Conservation (phyloP, 1,140 invertebrate species). For the Drosophila tropicalis region DNA sequence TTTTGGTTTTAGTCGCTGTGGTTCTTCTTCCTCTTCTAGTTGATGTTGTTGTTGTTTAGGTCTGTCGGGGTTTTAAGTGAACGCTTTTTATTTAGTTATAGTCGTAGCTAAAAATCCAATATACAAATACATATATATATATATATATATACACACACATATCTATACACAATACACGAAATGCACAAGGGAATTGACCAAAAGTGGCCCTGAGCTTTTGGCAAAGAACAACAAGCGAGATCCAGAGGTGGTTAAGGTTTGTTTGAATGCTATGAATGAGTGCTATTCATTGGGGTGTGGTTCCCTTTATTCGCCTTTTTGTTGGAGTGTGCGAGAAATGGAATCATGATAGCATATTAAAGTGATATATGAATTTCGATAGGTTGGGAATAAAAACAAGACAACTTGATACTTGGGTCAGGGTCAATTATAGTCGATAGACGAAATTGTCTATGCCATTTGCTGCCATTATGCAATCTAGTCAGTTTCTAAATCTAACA, state of each 20-base stretch:
- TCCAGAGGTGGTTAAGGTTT: slow-evolving; percentile 13
- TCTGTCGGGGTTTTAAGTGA: slow-evolving; percentile 54
- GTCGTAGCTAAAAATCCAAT: slow-evolving; percentile 51
- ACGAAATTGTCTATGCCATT: not conserved
- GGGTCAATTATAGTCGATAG: not conserved
- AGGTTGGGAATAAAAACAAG: not conserved
- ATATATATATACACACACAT: slow-evolving; percentile 9
- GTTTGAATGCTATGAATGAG: slow-evolving; percentile 14
- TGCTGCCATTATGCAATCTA: not conserved
- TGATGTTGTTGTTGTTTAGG: slow-evolving; percentile 40
- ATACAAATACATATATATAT: slow-evolving; percentile 19
- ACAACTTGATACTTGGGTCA: slow-evolving; percentile 4
- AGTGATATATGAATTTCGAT: slow-evolving; percentile 16
- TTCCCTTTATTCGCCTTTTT: not conserved
- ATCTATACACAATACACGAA: slow-evolving; percentile 27
- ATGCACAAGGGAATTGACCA: slow-evolving; percentile 50
- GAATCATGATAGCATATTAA: slow-evolving; percentile 21
- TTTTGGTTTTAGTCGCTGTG: slow-evolving; percentile 42
- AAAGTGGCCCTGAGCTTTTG: slow-evolving; percentile 16
- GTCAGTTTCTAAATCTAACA: not conserved
- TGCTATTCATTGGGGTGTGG: slow-evolving; percentile 15
- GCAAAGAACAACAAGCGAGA: slow-evolving; percentile 19
- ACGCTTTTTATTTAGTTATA: slow-evolving; percentile 71
- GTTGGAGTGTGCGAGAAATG: not conserved
- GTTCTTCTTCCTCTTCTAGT: slow-evolving; percentile 28